phyloP scores from a whole-genome alignment of 2,113 vertebrate genomes.

The Vicugna pacos region DNA sequence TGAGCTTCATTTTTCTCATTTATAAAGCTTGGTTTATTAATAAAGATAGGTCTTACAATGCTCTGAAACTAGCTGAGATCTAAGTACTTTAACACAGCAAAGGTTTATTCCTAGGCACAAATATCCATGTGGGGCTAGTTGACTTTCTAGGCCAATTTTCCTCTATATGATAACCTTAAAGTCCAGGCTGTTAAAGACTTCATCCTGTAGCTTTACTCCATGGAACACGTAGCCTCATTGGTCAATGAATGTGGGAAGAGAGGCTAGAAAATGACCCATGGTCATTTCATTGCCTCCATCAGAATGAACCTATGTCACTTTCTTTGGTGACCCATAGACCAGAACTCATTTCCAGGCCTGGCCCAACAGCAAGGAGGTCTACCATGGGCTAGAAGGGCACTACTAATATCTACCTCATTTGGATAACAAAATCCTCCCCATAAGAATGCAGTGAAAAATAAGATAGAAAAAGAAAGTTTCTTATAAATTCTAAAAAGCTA shows the following conservation, averaged over 20 bases:
- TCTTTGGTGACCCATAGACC: not conserved
- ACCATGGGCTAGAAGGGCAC: not conserved
- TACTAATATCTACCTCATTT: no score
- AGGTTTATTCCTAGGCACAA: not conserved
- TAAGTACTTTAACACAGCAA: not conserved
- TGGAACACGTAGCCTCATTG: not conserved
- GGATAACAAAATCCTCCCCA: not conserved
- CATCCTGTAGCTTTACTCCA: not conserved
- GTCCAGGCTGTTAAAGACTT: not conserved
- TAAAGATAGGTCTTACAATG: not conserved
- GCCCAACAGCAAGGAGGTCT: not conserved
- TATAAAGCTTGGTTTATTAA: not conserved
- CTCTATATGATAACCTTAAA: not conserved
- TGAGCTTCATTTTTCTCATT: not conserved
- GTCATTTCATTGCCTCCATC: not conserved
- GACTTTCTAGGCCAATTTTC: not conserved
- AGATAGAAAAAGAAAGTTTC: not conserved
- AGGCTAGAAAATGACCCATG: not conserved
- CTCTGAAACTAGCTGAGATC: not conserved
- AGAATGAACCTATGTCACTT: not conserved
- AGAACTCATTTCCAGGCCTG: not conserved
- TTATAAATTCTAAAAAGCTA: constrained; percentile 19
- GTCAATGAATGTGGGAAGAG: not conserved
- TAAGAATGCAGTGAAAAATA: not conserved
- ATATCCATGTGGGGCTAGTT: not conserved